Base-by-base conservation (phyloP, 2,888 invertebrate genomes). In the Tiliacea citrago region DNA sequence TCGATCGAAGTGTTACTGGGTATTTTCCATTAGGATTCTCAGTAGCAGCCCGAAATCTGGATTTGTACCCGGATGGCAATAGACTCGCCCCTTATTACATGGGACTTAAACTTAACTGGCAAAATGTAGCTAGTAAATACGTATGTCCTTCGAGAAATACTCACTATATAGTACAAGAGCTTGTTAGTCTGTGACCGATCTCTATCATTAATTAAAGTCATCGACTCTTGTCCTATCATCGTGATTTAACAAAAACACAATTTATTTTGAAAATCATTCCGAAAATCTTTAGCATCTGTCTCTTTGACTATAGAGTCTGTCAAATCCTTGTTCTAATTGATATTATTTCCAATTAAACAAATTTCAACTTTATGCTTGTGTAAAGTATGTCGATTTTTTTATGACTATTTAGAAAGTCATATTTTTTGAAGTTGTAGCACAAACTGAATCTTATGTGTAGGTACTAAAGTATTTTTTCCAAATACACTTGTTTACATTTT, bases 161-260 rank as follows among this genome's bases (percentile, higher is more conserved):
- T 8, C 4, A 18, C 10, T 10, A 49, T n/a, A 53, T 58, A 79
- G 21, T 47, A 1, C 24, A 49, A 57, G 45, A 65, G 21, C 55
- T 66, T 13, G 45, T 57, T 81, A 62, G 39, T 87, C 85, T 79
- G 61, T 78, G 85, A 51, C n/a, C 16, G 83, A 87, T 85, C 72
- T 68, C 57, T 82, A 85, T 87, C 87, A 85, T 76, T 79, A 85
- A 85, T 85, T 75, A 76, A 63, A 66, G 51, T 57, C 65, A 61
- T n/a, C 62, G 55, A 51, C 39, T 80, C 49, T 39, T 74, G 75
- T 58, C 9, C 12, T 13, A 39, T 80, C 81, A 84, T 55, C 51
- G 2, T 81, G 81, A 81, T 12, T n/a, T 13, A 0, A 63, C 84
- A 68, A 62, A 51, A 82, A 65, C 7, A 42, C 2, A n/a, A 21